These are phyloP conservation scores for Psephotus haematonotus DNA, from an alignment of 2,113 vertebrate species.

Conservation along the genomic window DNA sequence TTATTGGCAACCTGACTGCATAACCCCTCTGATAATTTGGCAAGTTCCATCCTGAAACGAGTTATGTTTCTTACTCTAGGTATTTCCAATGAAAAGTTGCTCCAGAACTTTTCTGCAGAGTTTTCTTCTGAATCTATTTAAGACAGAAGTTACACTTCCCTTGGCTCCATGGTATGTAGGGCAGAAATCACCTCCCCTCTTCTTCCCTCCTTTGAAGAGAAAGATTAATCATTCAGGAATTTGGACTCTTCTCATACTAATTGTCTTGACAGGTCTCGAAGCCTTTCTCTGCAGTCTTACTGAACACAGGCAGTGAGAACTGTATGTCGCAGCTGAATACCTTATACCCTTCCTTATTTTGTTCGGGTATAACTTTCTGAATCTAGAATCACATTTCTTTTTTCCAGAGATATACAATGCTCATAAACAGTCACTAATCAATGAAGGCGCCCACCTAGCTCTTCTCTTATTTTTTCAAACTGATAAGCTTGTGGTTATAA, in stretches of 20 bases:
- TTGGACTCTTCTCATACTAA: background rate
- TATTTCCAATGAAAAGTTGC: background rate
- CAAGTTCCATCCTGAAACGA: background rate
- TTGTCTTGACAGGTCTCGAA: background rate
- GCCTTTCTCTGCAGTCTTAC: background rate
- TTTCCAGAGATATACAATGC: background rate
- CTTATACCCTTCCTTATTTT: background rate
- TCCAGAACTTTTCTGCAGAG: background rate
- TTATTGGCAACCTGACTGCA: background rate
- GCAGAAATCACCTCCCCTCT: background rate
- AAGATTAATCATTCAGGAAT: background rate
- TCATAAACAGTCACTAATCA: background rate
- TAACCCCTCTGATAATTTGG: background rate
- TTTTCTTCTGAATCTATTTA: background rate
- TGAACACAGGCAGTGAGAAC: background rate
- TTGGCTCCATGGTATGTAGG: background rate
- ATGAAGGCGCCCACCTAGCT: background rate
- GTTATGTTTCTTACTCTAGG: background rate
- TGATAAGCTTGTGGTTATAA: background rate
- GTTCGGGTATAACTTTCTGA: background rate
- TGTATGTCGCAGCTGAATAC: background rate
- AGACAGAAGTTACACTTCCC: background rate
- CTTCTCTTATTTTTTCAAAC: background rate
- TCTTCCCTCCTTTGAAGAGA: background rate
- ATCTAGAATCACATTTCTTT: background rate